Evolutionary conservation across 2,113 vertebrate species (phyloP), one percentile per base, ranked within the genome.

Genomic region (Aspidoscelis tigris): DNA sequence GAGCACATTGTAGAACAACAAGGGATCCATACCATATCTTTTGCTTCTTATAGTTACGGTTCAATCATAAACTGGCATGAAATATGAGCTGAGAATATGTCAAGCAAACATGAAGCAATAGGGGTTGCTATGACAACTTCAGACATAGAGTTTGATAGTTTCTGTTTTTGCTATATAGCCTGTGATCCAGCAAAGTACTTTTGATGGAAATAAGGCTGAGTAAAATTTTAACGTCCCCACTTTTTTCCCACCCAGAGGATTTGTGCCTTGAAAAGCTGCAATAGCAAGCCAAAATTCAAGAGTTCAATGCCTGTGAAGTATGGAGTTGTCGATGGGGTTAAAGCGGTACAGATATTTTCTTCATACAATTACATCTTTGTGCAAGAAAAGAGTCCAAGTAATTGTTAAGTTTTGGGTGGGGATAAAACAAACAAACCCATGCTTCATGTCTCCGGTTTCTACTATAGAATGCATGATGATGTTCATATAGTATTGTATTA

Each of bases 1-100:
- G 68, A 26, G 81, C 39, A 79, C 81, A 88, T 58, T 66, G 18
- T 39, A 41, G 58, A 0, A 1, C 2, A 73, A 73, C 82, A 78
- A 61, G 2, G 78, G 78, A 24, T 22, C 24, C 86, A 9, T 68
- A 71, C 71, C 26, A 78, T 72, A 1, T 2, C 4, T 41, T 85
- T 88, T 75, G 7, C 21, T 90, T 74, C 82, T 80, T 44, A 76
- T n/a, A 7, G 10, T 44, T 65, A 10, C 24, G 74, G 11, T 16
- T 88, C 83, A 83, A 43, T 58, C 88, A 88, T 22, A 33, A 1
- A 78, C 4, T 47, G 53, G 41, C 44, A 88, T 86, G 84, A 88
- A 89, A 69, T 7, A 41, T 0, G 7, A 88, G 39, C 3, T 39
- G n/a, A 76, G 39, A 76, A 87, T 3, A n/a, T 79, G 58, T 64